Evolutionary conservation across 2,113 vertebrate species (phyloP).

Genomic region (Centrocercus urophasianus): DNA sequence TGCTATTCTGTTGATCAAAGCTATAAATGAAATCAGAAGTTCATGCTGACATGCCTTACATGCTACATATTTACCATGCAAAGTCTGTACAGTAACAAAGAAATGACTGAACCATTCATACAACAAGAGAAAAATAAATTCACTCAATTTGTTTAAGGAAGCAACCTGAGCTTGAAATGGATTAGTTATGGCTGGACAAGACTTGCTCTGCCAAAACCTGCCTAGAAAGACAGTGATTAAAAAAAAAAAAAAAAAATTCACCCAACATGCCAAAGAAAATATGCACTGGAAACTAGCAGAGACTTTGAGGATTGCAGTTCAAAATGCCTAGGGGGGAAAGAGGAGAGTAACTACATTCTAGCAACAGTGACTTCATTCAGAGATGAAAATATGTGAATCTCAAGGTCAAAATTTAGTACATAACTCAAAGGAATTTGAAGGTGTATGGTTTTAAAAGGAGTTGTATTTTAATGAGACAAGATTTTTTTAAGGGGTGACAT

Average conservation of each 20-base stretch:
- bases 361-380: not conserved
- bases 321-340: not conserved
- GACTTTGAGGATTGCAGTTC: not conserved
- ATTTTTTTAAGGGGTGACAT: not conserved
- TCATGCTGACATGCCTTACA: not conserved
- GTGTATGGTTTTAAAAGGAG: not conserved
- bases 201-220: slow-evolving; percentile 1
- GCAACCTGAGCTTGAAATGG: not conserved
- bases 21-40: slow-evolving; percentile 25
- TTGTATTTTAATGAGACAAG: not conserved
- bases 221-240: not conserved
- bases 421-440: not conserved
- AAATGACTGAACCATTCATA: slow-evolving; percentile 11
- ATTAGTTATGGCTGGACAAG: slow-evolving; percentile 24
- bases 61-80: slow-evolving; percentile 2
- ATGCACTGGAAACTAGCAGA: not conserved
- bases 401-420: not conserved
- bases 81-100: not conserved
- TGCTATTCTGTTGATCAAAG: not conserved
- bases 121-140: slow-evolving; percentile 27
- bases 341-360: not conserved
- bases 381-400: not conserved
- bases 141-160: slow-evolving; percentile 3
- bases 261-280: not conserved
- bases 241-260: not conserved